Evolutionary conservation across 2,888 invertebrate species (phyloP).

Genomic region (Drosophila nr. perissopoda): DNA sequence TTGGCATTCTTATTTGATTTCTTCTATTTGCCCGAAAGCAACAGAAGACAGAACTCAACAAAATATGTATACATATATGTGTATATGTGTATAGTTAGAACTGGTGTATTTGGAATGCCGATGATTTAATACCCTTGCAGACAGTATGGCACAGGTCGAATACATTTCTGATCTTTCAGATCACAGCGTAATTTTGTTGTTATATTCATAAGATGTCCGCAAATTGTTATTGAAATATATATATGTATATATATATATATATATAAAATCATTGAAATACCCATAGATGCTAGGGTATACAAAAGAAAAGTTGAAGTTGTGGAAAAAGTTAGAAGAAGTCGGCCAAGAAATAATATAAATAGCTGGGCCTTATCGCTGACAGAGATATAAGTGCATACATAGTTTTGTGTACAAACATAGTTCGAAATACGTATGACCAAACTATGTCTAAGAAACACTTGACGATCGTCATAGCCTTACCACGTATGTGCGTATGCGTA

Average conservation of each 20-base stretch:
- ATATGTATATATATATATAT: neutral
- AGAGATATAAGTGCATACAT: neutral
- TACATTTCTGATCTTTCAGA: neutral
- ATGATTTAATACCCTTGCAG: neutral
- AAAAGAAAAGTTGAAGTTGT: slow-evolving; percentile 9
- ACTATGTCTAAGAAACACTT: slow-evolving; percentile 32
- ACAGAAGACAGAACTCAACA: slow-evolving; percentile 1
- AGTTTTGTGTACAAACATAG: slow-evolving; percentile 1
- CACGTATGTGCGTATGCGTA: neutral
- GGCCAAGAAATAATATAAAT: slow-evolving; percentile 49
- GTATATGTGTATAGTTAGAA: neutral
- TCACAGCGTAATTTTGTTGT: neutral
- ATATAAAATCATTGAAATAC: too few relatives aligned
- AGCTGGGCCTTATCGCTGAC: slow-evolving; percentile 31
- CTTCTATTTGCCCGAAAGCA: slow-evolving; percentile 40
- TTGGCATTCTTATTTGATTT: slow-evolving; percentile 64
- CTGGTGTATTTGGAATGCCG: neutral
- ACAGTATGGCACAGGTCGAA: neutral
- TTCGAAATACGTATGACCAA: neutral
- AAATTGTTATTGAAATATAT: neutral
- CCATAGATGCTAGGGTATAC: neutral
- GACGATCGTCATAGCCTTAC: slow-evolving; percentile 16
- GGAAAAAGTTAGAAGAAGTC: slow-evolving; percentile 28
- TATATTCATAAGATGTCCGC: neutral
- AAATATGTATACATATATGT: neutral